These are phyloP conservation scores for Liopterus haemorrhoidalis DNA, from an alignment of 2,888 invertebrate genomes.

Conservation along the genomic window DNA sequence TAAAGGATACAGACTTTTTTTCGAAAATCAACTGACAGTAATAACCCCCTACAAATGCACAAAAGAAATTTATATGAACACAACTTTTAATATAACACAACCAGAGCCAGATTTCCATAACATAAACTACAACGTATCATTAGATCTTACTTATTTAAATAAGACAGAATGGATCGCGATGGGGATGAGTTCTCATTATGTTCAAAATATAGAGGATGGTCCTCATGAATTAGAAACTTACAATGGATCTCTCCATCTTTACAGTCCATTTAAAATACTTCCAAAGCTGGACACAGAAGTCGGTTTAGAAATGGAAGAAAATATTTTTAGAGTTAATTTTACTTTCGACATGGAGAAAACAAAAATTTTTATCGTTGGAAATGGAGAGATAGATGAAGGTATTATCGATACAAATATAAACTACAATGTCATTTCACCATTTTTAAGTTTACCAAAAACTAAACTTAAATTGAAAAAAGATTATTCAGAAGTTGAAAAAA, in stretches of 20 bases:
- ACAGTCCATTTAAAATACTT: slow-evolving; percentile 52
- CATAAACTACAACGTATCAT: slow-evolving; percentile 47
- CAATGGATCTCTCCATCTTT: slow-evolving; percentile 47
- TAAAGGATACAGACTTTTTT: too few relatives aligned
- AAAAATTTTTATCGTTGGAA: slow-evolving; percentile 48
- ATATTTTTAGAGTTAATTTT: slow-evolving; percentile 49
- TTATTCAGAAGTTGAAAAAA: slow-evolving; percentile 59
- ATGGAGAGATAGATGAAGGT: slow-evolving; percentile 58
- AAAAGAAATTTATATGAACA: slow-evolving; percentile 49
- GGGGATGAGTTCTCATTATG: neutral
- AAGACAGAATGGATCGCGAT: slow-evolving; percentile 41
- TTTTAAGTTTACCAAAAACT: slow-evolving; percentile 59
- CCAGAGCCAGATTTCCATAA: too few relatives aligned
- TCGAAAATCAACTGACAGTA: slow-evolving; percentile 54
- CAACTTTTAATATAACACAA: too few relatives aligned
- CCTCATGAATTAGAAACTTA: slow-evolving; percentile 45
- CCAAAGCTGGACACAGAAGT: slow-evolving; percentile 47
- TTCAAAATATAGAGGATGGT: slow-evolving; percentile 34
- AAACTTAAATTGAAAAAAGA: slow-evolving; percentile 63
- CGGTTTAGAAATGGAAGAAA: slow-evolving; percentile 48
- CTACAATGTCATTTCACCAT: slow-evolving; percentile 57
- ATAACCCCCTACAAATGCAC: slow-evolving; percentile 50
- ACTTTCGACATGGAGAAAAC: slow-evolving; percentile 49
- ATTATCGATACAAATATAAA: slow-evolving; percentile 57
- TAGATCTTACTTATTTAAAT: slow-evolving; percentile 48